Conservation (phyloP, 2,888 invertebrate species). For the Dinocampus coccinellae region DNA sequence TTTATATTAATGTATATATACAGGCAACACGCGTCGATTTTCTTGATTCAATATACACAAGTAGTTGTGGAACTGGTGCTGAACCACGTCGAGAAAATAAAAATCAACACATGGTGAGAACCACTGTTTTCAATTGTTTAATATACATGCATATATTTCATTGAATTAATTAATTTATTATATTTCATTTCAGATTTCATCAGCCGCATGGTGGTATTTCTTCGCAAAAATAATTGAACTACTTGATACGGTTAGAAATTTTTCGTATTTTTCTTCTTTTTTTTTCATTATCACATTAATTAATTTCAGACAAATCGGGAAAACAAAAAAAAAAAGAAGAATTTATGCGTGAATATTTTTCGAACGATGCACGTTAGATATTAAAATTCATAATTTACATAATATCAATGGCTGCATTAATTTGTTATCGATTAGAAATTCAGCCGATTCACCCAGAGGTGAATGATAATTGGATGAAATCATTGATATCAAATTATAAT, state of each 20-base stretch:
- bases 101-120: background rate
- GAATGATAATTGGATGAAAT: constrained; percentile 4
- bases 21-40: constrained; percentile 48
- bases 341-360: background rate
- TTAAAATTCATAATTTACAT: background rate
- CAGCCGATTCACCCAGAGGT: background rate
- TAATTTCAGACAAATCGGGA: too few relatives aligned
- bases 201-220: constrained; percentile 72
- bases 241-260: constrained; percentile 72
- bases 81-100: background rate
- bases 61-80: constrained; percentile 37
- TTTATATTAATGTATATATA: constrained; percentile 6
- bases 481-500: background rate
- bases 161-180: constrained; percentile 6
- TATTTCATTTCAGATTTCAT: constrained; percentile 13
- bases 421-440: background rate
- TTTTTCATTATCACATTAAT: background rate
- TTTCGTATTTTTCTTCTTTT: background rate
- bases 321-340: too few relatives aligned
- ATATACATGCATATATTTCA: background rate
- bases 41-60: constrained; percentile 39
- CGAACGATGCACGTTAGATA: background rate
- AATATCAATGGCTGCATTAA: background rate
- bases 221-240: constrained; percentile 74
- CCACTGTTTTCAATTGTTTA: background rate